Evolutionary conservation across 2,888 invertebrate species (phyloP), one percentile per base, ranked within the genome.

Genomic region (Horisme vitalbata): DNA sequence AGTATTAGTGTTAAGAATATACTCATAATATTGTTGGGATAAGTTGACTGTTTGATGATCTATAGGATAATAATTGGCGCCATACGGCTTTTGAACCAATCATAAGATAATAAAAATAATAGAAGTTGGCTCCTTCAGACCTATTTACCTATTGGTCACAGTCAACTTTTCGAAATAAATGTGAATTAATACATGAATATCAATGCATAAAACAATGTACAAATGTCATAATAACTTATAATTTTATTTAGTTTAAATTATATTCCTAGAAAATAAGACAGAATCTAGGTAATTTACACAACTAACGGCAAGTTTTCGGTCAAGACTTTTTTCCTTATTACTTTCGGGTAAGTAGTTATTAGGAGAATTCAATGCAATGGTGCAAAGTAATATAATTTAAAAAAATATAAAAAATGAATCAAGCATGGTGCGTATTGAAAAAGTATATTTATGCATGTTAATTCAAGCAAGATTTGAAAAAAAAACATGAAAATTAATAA

Each of bases 231-330:
- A 64, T 58, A 59, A 61, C 10, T 35, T 44, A 61, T 63, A 60
- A 63, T 64, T 1, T 63, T 59, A 11, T 31, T 30, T 52, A 48
- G 38, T 34, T 38, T 54, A 53, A 59, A 55, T 50, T 53, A 24
- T 48, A 20, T 18, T 39, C 41, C 52, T 58, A 57, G 50, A 28
- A 15, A 31, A 36, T 41, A 47, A 28, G 23, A 13, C 15, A 28
- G 11, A 10, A 35, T 26, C 11, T 7, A 8, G 28, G 32, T 7
- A 18, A 11, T 24, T 28, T 46, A 41, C 45, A 59, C 72, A 68
- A 66, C 71, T 68, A 67, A 66, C 61, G 63, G 30, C 58, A 55
- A 39, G 69, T 66, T 67, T 70, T 70, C 67, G 68, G 58, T 66
- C 61, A 59, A 44, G 8, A 14, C 6, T 18, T 20, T 3, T 26